These are phyloP conservation scores for Neodiprion lecontei DNA, from an alignment of 1,140 invertebrate species.

Conservation along the genomic window DNA sequence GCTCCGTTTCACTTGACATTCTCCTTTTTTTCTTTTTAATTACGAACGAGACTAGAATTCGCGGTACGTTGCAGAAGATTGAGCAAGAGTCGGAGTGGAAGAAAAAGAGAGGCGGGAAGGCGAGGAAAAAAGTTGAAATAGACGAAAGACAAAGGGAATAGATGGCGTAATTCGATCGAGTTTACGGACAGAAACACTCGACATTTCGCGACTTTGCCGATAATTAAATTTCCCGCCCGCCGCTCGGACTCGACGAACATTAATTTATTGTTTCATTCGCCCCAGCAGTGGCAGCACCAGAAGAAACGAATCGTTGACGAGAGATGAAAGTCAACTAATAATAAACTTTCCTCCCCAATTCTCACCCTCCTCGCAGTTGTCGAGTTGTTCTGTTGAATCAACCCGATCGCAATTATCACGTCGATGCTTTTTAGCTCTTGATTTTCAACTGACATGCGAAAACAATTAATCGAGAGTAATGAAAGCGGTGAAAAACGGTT, in stretches of 20 bases:
- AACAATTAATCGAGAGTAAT: too few relatives aligned
- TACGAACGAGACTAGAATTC: too few relatives aligned
- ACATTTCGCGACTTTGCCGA: background rate
- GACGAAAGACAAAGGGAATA: background rate
- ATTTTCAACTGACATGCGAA: too few relatives aligned
- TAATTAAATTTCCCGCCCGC: background rate
- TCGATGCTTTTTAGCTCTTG: too few relatives aligned
- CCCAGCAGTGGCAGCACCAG: background rate
- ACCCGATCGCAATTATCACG: too few relatives aligned
- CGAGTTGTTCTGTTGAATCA: background rate
- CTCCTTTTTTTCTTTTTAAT: too few relatives aligned
- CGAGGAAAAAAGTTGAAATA: too few relatives aligned
- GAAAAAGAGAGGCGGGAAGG: background rate
- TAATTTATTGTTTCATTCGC: slow-evolving; percentile 4
- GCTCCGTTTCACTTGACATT: too few relatives aligned
- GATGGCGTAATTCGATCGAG: background rate
- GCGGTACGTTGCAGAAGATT: too few relatives aligned
- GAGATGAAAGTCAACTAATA: background rate
- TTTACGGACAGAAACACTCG: background rate
- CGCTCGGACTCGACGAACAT: background rate
- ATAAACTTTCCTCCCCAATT: background rate
- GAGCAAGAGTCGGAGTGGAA: too few relatives aligned
- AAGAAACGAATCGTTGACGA: background rate
- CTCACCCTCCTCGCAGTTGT: background rate
- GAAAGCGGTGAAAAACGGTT: too few relatives aligned